Conservation (phyloP, 2,888 invertebrate species). For the Anticlea derivata region DNA sequence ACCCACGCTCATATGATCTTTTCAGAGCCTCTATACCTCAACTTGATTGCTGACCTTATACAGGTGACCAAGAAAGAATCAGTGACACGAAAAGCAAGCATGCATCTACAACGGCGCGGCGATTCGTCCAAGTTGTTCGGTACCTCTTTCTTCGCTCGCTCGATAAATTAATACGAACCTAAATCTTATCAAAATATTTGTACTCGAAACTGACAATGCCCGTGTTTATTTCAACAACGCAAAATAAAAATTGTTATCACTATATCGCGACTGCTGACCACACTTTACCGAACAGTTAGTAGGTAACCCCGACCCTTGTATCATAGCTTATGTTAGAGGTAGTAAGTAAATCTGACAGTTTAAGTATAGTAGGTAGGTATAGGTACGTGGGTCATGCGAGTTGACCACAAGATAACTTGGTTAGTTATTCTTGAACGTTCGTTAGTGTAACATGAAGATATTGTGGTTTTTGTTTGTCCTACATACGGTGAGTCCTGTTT, state of each 20-base stretch:
- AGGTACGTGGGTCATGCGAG: constrained; percentile 11
- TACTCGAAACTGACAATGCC: background rate
- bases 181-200: background rate
- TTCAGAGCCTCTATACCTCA: too few species aligned
- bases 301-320: constrained; percentile 4
- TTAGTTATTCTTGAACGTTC: constrained; percentile 55
- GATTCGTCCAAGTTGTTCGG: too few species aligned
- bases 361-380: constrained; percentile 6
- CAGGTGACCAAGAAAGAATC: too few species aligned
- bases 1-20: too few species aligned
- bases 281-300: constrained; percentile 33
- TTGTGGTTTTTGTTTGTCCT: constrained; percentile 51
- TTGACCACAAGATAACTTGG: constrained; percentile 27
- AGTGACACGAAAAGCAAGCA: too few species aligned
- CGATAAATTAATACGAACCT: too few species aligned
- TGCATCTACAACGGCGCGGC: too few species aligned
- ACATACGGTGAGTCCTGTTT: constrained; percentile 52
- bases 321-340: constrained; percentile 2
- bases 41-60: too few species aligned
- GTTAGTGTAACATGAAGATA: constrained; percentile 53
- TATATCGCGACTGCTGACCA: constrained; percentile 43
- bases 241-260: constrained; percentile 49
- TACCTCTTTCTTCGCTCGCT: too few species aligned
- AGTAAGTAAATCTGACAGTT: constrained; percentile 14
- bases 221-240: constrained; percentile 39